A percentile compares a stretch with the other conserved stretches of the same genome.
phyloP scores from a whole-genome alignment of 2,113 vertebrate species.

The Calypte anna region DNA sequence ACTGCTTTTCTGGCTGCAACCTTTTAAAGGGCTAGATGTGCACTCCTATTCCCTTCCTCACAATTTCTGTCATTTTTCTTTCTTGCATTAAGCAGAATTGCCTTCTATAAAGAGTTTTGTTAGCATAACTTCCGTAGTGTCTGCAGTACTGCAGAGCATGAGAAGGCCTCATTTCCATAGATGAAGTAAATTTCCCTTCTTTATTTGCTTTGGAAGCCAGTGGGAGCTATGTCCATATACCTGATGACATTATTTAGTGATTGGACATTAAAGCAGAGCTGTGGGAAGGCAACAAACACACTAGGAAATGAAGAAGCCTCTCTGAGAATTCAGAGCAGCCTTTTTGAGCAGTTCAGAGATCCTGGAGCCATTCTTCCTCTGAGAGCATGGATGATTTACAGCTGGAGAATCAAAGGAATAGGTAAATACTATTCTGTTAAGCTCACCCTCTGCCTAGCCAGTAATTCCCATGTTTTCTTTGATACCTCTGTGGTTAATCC shows the following conservation, averaged over 20 bases:
- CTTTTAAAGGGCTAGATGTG: conserved; percentile 37
- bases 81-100: neutral
- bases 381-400: neutral
- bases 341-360: neutral
- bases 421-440: neutral
- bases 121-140: neutral
- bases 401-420: neutral
- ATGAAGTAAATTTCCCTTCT: conserved; percentile 10
- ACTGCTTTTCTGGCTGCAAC: neutral
- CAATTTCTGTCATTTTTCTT: conserved; percentile 23
- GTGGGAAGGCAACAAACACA: neutral
- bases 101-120: conserved; percentile 11
- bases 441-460: neutral
- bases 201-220: neutral
- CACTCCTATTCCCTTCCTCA: neutral
- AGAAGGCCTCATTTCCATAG: neutral
- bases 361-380: neutral
- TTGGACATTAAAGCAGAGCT: neutral
- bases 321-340: neutral
- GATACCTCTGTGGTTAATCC: rapidly evolving
- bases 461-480: neutral
- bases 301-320: neutral
- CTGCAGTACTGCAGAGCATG: neutral
- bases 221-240: neutral
- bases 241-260: neutral